Base-by-base conservation (phyloP, 2,888 invertebrate genomes). In the Eubasilissa splendida region DNA sequence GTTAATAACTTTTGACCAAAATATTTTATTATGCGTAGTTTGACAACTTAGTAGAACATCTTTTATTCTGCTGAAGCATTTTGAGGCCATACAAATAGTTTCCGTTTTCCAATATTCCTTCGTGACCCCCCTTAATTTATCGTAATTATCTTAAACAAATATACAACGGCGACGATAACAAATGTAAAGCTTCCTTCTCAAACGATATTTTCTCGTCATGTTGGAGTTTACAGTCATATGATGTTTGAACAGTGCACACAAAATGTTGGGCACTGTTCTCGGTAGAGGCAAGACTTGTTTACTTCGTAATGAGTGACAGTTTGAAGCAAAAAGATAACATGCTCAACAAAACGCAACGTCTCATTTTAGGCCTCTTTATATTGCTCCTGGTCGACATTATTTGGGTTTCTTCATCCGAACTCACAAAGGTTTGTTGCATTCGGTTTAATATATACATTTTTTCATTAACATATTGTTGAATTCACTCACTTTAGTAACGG, bases 381-480 rank as follows among this genome's bases (percentile, higher is more conserved):
- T 91, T 99, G 83, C 88, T 99, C 84, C 89, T 98, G 86, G 98
- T 99, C 85, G 97, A 98, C 90, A 91, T 98, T 80, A 94, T 99
- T 86, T 99, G 99, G 98, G 98, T 99, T 77, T 94, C 96, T 77
- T 98, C 98, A 74, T 96, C 97, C 59, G 98, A 99, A 90, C 90
- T 99, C 82, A 97, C 97, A 82, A 96, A 97, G 94, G 98, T 98
- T 90, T 88, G 60, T 66, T 22, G n/a, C 33, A 22, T 12, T 52
- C 79, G 33, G n/a, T 59, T 58, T 73, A 22, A 42, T 42, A 42
- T 10, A 22, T 52, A 4, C 14, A 60, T 59, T 42, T 58, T 31
- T 56, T 73, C 14, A 54, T 58, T 33, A 78, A 66, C 65, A 58
- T 77, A 68, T 66, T 73, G 70, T 14, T 11, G 7, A 33, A 50